Conservation (phyloP, 2,888 invertebrate genomes). For the Acronicta psi region DNA sequence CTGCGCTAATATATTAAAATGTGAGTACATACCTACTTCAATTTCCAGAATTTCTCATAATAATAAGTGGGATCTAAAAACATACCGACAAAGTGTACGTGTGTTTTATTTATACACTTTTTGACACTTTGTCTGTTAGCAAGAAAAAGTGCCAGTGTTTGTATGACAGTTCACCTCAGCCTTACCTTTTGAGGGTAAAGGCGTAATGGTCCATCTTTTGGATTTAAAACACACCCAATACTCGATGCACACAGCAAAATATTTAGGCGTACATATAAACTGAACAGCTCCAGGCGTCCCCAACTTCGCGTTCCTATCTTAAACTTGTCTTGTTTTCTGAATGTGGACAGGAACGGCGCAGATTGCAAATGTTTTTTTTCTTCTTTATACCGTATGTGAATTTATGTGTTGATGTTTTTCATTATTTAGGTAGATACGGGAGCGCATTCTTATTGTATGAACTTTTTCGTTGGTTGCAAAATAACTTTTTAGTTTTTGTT, state of each 20-base stretch:
- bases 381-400: neutral
- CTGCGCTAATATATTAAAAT: no score
- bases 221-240: slow-evolving; percentile 17
- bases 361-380: slow-evolving; percentile 27
- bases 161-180: no score
- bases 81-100: no score
- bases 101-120: no score
- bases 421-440: neutral
- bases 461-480: neutral
- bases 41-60: no score
- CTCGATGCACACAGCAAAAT: slow-evolving; percentile 43
- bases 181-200: no score
- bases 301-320: slow-evolving; percentile 57
- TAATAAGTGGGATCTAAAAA: no score
- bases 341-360: slow-evolving; percentile 19
- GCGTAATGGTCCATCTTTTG: no score
- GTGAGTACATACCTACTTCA: no score
- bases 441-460: neutral
- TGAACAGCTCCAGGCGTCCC: slow-evolving; percentile 57
- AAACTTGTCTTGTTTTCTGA: slow-evolving; percentile 55
- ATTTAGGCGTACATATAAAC: slow-evolving; percentile 53
- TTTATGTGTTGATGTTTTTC: neutral
- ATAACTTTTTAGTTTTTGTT: neutral
- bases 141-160: no score
- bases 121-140: no score